Evolutionary conservation across 2,113 vertebrate genomes (phyloP).

Genomic region (Tragelaphus strepsiceros): DNA sequence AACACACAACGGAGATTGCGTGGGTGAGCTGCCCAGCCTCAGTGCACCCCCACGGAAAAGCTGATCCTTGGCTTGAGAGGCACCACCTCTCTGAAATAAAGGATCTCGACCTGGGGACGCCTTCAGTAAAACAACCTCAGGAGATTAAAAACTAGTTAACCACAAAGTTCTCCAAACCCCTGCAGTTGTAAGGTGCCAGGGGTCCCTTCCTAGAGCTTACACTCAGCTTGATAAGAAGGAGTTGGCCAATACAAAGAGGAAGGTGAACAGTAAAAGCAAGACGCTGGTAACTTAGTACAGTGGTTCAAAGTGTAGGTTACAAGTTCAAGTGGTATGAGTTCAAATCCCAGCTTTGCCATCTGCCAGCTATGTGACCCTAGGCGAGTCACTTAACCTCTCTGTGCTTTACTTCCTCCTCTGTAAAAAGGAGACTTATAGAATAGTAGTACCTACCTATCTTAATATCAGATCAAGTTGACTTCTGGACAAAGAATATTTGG

Average conservation of each 20-base stretch:
- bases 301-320: not conserved
- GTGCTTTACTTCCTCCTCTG: not conserved
- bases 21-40: conserved; percentile 82
- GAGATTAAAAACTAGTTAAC: not conserved
- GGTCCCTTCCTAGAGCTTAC: not conserved
- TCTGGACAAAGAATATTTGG: not conserved
- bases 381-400: not conserved
- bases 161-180: not conserved
- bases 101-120: not conserved
- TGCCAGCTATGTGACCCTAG: not conserved
- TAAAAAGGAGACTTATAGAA: not conserved
- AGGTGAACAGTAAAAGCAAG: not conserved
- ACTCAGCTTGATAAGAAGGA: not conserved
- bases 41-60: not conserved
- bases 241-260: not conserved
- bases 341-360: not conserved
- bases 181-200: no score
- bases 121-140: not conserved
- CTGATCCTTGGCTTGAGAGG: not conserved
- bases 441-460: not conserved
- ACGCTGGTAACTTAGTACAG: no score
- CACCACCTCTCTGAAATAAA: not conserved
- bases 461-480: not conserved
- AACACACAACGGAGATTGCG: conserved; percentile 91
- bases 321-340: not conserved